These are phyloP conservation scores for Euura saliciscinereae DNA, from an alignment of 1,140 invertebrate species.

Conservation along the genomic window DNA sequence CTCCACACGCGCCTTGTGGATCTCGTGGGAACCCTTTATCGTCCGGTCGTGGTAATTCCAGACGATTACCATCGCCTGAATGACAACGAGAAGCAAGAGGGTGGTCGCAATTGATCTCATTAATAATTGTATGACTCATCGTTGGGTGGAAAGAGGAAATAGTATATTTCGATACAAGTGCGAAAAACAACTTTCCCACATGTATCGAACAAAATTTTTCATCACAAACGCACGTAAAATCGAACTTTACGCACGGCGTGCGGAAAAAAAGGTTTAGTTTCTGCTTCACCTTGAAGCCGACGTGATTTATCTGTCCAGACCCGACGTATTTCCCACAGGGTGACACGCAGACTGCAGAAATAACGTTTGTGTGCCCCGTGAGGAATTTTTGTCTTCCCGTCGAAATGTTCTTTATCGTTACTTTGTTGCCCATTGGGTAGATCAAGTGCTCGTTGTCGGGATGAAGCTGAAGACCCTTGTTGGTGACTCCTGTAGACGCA, in stretches of 20 bases:
- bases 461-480: slow-evolving; percentile 77
- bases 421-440: slow-evolving; percentile 85
- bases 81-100: no score
- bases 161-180: no score
- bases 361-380: slow-evolving; percentile 81
- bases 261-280: not conserved
- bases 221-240: no score
- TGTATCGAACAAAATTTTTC: no score
- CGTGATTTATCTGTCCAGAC: slow-evolving; percentile 88
- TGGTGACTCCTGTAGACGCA: slow-evolving; percentile 64
- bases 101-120: not conserved
- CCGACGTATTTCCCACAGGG: slow-evolving; percentile 79
- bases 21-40: slow-evolving; percentile 71
- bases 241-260: no score
- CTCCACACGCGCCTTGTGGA: slow-evolving; percentile 87
- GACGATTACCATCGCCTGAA: slow-evolving; percentile 78
- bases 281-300: slow-evolving; percentile 79
- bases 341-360: slow-evolving; percentile 83
- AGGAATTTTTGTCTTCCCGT: slow-evolving; percentile 79
- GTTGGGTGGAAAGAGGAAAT: not conserved
- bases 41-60: slow-evolving; percentile 80
- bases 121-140: not conserved
- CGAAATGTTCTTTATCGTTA: slow-evolving; percentile 77
- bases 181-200: no score
- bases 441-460: slow-evolving; percentile 77